phyloP scores from a whole-genome alignment of 92 coral and sea anemone genomes.

The Meandrina meandrites region DNA sequence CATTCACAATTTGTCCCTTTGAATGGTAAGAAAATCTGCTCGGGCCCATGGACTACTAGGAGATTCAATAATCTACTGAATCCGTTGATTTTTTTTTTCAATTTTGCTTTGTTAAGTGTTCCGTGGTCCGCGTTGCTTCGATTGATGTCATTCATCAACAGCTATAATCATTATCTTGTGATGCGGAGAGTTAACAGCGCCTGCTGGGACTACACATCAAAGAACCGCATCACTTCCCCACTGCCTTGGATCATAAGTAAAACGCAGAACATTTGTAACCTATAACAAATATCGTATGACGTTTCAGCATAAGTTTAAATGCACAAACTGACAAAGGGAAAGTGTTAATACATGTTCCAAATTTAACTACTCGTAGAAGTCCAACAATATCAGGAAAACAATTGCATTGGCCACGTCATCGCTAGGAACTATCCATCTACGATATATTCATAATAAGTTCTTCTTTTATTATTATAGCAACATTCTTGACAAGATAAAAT shows the following conservation, averaged over 20 bases:
- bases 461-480: neutral
- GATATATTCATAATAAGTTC: neutral
- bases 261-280: neutral
- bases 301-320: neutral
- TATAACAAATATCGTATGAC: neutral
- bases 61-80: too few relatives aligned
- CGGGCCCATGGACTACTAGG: too few relatives aligned
- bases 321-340: neutral
- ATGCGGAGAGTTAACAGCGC: neutral
- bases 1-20: too few relatives aligned
- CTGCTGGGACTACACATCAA: neutral
- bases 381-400: neutral
- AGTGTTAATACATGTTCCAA: neutral
- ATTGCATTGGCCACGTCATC: neutral
- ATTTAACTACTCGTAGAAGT: neutral
- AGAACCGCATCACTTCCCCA: neutral
- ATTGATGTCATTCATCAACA: too few relatives aligned
- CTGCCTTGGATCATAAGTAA: neutral
- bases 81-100: too few relatives aligned
- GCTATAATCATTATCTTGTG: neutral
- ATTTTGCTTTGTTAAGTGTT: too few relatives aligned
- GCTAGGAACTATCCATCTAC: neutral
- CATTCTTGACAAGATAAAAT: neutral
- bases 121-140: too few relatives aligned
- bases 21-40: too few relatives aligned